Evolutionary conservation across 2,797 vertebrate genomes (phyloP).

Genomic region (Eremophila alpestris): DNA sequence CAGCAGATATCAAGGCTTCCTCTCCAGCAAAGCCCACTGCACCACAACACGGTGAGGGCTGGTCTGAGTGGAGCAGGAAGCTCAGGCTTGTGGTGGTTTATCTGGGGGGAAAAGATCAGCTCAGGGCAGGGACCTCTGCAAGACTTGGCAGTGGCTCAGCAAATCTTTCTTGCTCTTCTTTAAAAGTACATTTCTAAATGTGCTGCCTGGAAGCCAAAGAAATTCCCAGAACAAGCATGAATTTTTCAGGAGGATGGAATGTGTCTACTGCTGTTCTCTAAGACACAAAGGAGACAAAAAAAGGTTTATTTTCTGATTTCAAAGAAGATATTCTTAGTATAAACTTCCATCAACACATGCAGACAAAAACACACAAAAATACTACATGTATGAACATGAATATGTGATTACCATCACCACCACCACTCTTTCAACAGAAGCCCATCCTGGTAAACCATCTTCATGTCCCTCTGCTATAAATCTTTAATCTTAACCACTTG

Average conservation of each 20-base stretch:
- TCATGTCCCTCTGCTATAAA: not conserved
- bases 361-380: not conserved
- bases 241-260: slow-evolving; percentile 53
- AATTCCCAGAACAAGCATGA: slow-evolving; percentile 51
- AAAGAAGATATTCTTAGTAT: not conserved
- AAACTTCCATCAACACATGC: not conserved
- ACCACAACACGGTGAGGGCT: not conserved
- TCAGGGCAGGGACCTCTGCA: not conserved
- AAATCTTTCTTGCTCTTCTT: not conserved
- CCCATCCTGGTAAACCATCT: not conserved
- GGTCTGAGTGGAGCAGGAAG: not conserved
- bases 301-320: slow-evolving; percentile 2
- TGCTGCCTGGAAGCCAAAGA: slow-evolving; percentile 26
- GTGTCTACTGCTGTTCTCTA: slow-evolving; percentile 19
- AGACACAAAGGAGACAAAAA: slow-evolving; percentile 15
- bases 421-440: not conserved
- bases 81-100: not conserved
- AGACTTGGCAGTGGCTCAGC: not conserved
- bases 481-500: not conserved
- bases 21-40: not conserved
- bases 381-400: not conserved
- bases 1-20: not conserved
- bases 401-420: not conserved
- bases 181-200: slow-evolving; percentile 46
- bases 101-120: not conserved